Base-by-base conservation (phyloP, 2,113 vertebrate genomes). In the Neoarius graeffei region DNA sequence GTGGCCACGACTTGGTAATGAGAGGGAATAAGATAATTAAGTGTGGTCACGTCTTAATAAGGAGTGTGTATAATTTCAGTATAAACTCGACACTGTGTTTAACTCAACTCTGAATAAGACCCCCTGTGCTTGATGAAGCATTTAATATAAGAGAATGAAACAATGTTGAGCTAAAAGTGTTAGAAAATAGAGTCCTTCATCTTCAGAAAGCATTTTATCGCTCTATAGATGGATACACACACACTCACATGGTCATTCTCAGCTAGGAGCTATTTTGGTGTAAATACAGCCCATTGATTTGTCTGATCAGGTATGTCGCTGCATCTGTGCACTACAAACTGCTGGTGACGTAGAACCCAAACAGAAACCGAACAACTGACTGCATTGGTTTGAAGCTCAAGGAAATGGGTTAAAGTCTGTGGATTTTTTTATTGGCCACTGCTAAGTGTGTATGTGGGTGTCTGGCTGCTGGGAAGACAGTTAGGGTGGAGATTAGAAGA, bases 361-460 rank as follows among this genome's bases (percentile, higher is more conserved):
- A 81, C 11, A 4, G 30, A 50, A 42, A n/a, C 59, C 48, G n/a
- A 35, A 23, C 56, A 60, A 30, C 30, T 59, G n/a, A 80, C 52
- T 30, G 10, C 7, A 7, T 23, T 35, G 59, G 59, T 30, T 30
- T 59, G 1, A 59, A 81, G 27, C 59, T 81, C 56, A 23, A 59
- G 54, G 77, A 81, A 81, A 57, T 35, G 77, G n/a, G 7, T 57
- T 56, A 1, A 56, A 56, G 52, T 3, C 62, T 64, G 60, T 84
- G 82, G 14, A 17, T 71, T 35, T 83, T 62, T 83, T 64, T 85
- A 71, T 56, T 67, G 48, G 50, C 27, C n/a, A 30, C 19, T 81
- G 74, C n/a, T 67, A 52, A 81, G 60, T 60, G 85, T 81, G 85
- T 81, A 52, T 42, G 62, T 86, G 71, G 76, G 76, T 86, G 85